Evolutionary conservation across 2,113 vertebrate genomes (phyloP), one percentile per base, ranked within the genome.

Genomic region (Callipepla squamata): DNA sequence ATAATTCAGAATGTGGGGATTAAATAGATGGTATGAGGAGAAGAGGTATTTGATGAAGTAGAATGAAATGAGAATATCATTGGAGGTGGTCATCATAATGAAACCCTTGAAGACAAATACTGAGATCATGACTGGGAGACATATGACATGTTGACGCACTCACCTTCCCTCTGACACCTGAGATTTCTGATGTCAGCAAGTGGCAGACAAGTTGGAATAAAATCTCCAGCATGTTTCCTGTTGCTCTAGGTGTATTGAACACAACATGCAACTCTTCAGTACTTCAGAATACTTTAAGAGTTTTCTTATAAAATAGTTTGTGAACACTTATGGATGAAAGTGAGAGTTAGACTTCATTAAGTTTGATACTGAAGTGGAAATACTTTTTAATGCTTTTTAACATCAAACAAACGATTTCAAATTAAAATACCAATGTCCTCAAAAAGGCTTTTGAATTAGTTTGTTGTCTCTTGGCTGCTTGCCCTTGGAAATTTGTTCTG

Each of bases 1-100:
- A 53, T 0, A 13, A 22, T n/a, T 36, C 1, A 2, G 59, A 79
- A 65, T 18, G 30, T 7, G 4, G 13, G 2, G 1, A 0, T 23
- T 66, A 42, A 40, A 19, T 6, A 53, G 16, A 16, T 8, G n/a
- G 4, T 13, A 47, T 32, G 5, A 21, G n/a, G 8, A 58, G 36
- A 76, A 91, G n/a, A 67, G 13, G 2, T 20, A 30, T 68, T 86
- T 77, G 38, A 63, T 57, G 14, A 92, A 61, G 11, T 11, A 67
- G 5, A 84, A 63, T 51, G 65, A 75, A 93, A 81, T 38, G 22
- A 87, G 16, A 42, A 13, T 3, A n/a, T 13, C 18, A 16, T 17
- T 70, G 23, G 78, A 55, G 36, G 38, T 22, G 74, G 38, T 50
- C 28, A 40, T 13, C 32, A 26, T 68, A 59, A 30, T 34, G 25